These are phyloP conservation scores for Sitta europaea DNA, from an alignment of 2,113 vertebrate species.

Conservation along the genomic window DNA sequence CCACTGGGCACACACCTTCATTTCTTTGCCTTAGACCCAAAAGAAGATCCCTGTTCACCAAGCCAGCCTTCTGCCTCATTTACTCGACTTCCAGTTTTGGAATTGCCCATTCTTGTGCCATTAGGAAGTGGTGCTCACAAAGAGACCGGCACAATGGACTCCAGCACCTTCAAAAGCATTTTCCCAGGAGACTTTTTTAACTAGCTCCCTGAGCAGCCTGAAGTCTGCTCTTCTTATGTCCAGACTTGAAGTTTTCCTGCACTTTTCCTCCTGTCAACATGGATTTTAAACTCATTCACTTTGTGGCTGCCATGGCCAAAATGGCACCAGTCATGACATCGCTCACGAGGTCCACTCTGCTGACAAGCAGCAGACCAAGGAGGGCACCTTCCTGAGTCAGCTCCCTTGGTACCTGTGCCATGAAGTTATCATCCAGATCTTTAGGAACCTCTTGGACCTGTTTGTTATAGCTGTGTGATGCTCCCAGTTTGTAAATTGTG, in stretches of 20 bases:
- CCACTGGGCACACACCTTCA: background rate
- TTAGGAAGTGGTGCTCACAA: background rate
- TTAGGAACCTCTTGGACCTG: background rate
- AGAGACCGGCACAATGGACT: background rate
- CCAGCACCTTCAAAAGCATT: background rate
- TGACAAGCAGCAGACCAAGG: background rate
- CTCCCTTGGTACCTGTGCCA: background rate
- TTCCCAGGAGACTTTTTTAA: background rate
- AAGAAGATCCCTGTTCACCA: background rate
- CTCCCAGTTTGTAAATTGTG: background rate
- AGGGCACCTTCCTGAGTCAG: background rate
- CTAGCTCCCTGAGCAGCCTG: background rate
- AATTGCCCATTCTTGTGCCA: background rate
- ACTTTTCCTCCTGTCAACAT: background rate
- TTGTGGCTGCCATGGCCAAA: background rate
- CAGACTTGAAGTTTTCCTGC: background rate
- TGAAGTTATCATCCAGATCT: background rate
- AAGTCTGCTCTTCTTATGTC: background rate
- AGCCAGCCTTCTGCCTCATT: background rate
- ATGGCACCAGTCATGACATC: accelerated
- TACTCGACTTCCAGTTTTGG: background rate
- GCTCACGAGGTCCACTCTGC: accelerated
- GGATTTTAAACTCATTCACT: background rate
- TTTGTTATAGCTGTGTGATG: background rate
- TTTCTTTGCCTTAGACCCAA: background rate